A percentile compares a stretch with the other conserved stretches of the same genome.
phyloP scores from a whole-genome alignment of 2,888 invertebrate genomes.

The Lomographa bimaculata region DNA sequence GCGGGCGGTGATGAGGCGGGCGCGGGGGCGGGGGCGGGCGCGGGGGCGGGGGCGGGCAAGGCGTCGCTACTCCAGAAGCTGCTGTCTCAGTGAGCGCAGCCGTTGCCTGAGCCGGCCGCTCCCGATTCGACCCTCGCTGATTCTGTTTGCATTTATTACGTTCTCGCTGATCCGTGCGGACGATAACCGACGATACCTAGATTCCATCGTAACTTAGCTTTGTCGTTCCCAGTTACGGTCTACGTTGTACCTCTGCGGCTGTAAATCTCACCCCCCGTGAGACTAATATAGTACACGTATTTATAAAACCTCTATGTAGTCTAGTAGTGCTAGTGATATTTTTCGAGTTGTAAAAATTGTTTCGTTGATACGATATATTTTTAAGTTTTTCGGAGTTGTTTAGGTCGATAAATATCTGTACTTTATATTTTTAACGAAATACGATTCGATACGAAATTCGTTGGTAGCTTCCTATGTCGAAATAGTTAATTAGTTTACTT shows the following conservation, averaged over 20 bases:
- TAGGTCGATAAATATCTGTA: conserved; percentile 53
- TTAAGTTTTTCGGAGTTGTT: conserved; percentile 58
- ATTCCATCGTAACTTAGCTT: conserved; percentile 56
- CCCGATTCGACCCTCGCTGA: conserved; percentile 39
- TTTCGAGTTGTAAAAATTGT: conserved; percentile 66
- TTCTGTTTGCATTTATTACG: conserved; percentile 70
- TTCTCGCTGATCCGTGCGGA: conserved; percentile 52
- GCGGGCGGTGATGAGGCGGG: conserved; percentile 52
- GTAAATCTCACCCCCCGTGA: conserved; percentile 67
- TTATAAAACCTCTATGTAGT: conserved; percentile 64
- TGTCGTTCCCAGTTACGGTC: conserved; percentile 60
- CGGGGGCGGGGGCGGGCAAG: conserved; percentile 58
- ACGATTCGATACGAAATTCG: conserved; percentile 61
- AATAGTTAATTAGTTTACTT: conserved; percentile 58
- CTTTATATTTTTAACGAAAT: conserved; percentile 55
- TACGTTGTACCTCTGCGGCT: conserved; percentile 78
- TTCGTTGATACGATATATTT: conserved; percentile 53
- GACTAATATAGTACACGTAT: conserved; percentile 69
- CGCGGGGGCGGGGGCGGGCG: conserved; percentile 42
- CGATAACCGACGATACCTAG: conserved; percentile 47
- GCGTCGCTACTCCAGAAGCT: conserved; percentile 93
- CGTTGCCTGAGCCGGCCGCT: conserved; percentile 14
- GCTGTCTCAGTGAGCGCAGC: conserved; percentile 88
- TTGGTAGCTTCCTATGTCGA: conserved; percentile 70
- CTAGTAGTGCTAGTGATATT: conserved; percentile 78